Conservation (phyloP, 2,888 invertebrate species). For the Nephrocerus scutellatus region DNA sequence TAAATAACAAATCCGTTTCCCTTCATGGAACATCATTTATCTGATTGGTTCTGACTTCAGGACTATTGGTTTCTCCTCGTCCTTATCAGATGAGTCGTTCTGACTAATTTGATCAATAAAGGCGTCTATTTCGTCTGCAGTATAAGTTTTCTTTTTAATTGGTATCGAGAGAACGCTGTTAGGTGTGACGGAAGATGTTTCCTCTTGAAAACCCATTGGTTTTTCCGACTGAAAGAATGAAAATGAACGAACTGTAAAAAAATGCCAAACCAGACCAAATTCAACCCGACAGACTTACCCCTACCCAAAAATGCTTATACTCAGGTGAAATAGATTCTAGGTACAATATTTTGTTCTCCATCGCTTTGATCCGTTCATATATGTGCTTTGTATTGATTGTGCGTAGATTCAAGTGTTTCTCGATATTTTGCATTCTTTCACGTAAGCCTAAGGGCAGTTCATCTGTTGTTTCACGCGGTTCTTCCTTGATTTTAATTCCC, state of each 20-base stretch:
- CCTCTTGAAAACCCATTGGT: too few relatives aligned
- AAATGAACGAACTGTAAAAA: too few relatives aligned
- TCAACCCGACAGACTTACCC: too few relatives aligned
- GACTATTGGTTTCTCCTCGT: slow-evolving; percentile 2
- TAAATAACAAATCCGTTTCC: too few relatives aligned
- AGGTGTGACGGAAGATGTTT: too few relatives aligned
- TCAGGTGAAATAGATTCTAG: slow-evolving; percentile 75
- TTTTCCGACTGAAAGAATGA: too few relatives aligned
- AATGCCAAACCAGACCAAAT: too few relatives aligned
- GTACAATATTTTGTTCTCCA: slow-evolving; percentile 67
- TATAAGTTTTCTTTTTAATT: neutral
- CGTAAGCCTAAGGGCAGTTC: slow-evolving; percentile 50
- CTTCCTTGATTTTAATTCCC: neutral
- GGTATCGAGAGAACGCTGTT: too few relatives aligned
- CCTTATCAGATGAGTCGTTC: slow-evolving; percentile 3
- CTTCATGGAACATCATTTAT: too few relatives aligned
- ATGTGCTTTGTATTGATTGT: slow-evolving; percentile 57
- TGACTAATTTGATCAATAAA: slow-evolving; percentile 10
- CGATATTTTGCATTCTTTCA: slow-evolving; percentile 60
- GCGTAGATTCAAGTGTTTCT: slow-evolving; percentile 51
- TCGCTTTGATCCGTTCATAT: slow-evolving; percentile 60
- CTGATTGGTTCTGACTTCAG: too few relatives aligned
- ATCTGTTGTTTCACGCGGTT: slow-evolving; percentile 1
- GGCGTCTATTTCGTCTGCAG: neutral
- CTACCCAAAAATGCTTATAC: slow-evolving; percentile 63